These are phyloP conservation scores for Argopecten irradians DNA, from an alignment of 1,140 invertebrate genomes.

Conservation along the genomic window DNA sequence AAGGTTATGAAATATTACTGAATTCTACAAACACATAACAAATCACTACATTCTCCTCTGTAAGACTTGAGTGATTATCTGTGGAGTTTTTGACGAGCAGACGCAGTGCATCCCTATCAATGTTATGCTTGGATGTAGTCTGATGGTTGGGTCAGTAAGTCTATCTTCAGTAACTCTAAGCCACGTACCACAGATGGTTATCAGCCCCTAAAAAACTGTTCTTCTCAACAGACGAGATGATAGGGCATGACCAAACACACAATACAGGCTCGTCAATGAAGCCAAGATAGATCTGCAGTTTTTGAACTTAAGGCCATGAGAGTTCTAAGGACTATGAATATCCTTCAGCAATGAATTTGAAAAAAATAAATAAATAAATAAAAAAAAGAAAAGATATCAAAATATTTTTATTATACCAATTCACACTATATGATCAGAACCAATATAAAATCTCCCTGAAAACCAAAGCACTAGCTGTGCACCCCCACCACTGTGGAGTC, in stretches of 20 bases:
- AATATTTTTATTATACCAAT: not conserved
- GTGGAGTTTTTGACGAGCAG: not conserved
- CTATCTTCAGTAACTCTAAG: not conserved
- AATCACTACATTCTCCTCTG: not conserved
- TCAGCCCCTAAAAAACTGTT: not conserved
- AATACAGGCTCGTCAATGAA: not conserved
- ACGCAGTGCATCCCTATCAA: not conserved
- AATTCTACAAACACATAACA: not conserved
- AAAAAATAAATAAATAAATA: too few species aligned
- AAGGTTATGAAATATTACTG: not conserved
- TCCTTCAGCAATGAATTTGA: too few species aligned
- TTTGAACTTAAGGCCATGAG: not conserved
- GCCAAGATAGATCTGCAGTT: not conserved
- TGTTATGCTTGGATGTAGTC: slow-evolving; percentile 8
- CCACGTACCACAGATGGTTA: not conserved
- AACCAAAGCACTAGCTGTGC: not conserved
- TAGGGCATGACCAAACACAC: slow-evolving; percentile 7
- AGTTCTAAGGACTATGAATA: too few species aligned
- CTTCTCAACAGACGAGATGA: not conserved
- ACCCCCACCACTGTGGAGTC: not conserved
- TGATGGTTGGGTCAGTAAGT: not conserved
- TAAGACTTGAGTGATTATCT: not conserved
- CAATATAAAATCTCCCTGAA: not conserved
- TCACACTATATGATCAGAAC: not conserved
- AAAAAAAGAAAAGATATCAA: too few species aligned